Evolutionary conservation across 2,113 vertebrate genomes (phyloP).

Genomic region (Morone saxatilis): DNA sequence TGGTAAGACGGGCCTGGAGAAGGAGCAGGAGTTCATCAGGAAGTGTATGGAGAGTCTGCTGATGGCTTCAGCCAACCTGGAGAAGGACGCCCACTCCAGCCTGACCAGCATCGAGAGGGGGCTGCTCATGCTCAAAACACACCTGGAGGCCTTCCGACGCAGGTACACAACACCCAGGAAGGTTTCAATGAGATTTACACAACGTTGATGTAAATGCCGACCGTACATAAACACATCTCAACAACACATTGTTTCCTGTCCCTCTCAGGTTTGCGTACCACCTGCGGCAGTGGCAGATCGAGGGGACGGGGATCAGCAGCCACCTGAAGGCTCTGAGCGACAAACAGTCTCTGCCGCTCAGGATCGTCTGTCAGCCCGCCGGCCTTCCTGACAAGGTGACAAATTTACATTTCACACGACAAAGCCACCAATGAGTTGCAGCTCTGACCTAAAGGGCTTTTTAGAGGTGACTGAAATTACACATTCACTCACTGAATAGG

Average conservation of each 20-base stretch:
- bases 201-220: neutral
- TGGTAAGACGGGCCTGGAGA: slow-evolving; percentile 98
- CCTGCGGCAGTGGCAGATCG: slow-evolving; percentile 98
- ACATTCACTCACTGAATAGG: no score
- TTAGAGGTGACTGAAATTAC: neutral
- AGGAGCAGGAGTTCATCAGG: slow-evolving; percentile 99
- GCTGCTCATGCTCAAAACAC: slow-evolving; percentile 98
- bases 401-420: neutral
- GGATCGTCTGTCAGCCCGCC: slow-evolving; percentile 98
- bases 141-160: slow-evolving; percentile 97
- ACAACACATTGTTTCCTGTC: neutral
- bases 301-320: slow-evolving; percentile 98
- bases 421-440: neutral
- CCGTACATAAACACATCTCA: no score
- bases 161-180: slow-evolving; percentile 80
- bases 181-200: no score
- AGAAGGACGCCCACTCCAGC: slow-evolving; percentile 94
- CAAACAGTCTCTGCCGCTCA: slow-evolving; percentile 95
- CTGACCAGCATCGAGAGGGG: slow-evolving; percentile 98
- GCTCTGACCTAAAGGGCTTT: neutral
- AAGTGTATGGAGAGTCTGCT: slow-evolving; percentile 99
- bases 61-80: slow-evolving; percentile 96
- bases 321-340: slow-evolving; percentile 98
- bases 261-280: slow-evolving; percentile 95
- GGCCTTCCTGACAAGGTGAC: slow-evolving; percentile 95